Conservation (phyloP, 2,888 invertebrate species). For the Pherbina coryleti region DNA sequence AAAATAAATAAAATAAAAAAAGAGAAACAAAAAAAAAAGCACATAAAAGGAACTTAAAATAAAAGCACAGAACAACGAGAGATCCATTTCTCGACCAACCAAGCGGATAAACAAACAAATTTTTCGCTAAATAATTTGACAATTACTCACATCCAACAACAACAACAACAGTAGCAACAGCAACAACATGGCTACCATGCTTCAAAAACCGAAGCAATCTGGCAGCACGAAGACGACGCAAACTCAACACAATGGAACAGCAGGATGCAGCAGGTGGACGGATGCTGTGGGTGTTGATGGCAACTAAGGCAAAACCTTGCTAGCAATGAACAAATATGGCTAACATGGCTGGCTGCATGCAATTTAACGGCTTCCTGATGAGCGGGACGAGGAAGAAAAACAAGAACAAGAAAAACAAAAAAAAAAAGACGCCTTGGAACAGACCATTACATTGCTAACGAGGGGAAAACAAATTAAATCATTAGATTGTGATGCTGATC, state of each 20-base stretch:
- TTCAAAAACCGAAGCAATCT: neutral
- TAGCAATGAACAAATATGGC: neutral
- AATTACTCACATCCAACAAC: slow-evolving; percentile 65
- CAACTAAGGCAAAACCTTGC: neutral
- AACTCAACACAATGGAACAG: neutral
- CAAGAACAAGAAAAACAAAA: neutral
- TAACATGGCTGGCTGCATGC: neutral
- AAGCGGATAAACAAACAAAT: slow-evolving; percentile 68
- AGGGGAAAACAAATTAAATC: slow-evolving; percentile 70
- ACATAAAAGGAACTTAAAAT: slow-evolving; percentile 44
- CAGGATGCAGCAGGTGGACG: slow-evolving; percentile 27
- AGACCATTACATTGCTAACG: slow-evolving; percentile 69
- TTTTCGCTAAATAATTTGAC: slow-evolving; percentile 69
- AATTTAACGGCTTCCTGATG: neutral
- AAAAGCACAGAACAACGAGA: slow-evolving; percentile 47
- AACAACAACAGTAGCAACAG: slow-evolving; percentile 1
- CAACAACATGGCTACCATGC: neutral
- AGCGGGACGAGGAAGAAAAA: neutral
- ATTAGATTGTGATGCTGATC: slow-evolving; percentile 68
- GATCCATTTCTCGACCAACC: slow-evolving; percentile 63
- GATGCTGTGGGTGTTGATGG: neutral
- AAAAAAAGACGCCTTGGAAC: slow-evolving; percentile 58
- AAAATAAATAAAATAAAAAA: slow-evolving; percentile 26
- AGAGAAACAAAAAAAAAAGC: slow-evolving; percentile 36
- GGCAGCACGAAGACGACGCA: neutral